These are phyloP conservation scores for Riparia riparia DNA, from an alignment of 2,113 vertebrate species.

Conservation along the genomic window DNA sequence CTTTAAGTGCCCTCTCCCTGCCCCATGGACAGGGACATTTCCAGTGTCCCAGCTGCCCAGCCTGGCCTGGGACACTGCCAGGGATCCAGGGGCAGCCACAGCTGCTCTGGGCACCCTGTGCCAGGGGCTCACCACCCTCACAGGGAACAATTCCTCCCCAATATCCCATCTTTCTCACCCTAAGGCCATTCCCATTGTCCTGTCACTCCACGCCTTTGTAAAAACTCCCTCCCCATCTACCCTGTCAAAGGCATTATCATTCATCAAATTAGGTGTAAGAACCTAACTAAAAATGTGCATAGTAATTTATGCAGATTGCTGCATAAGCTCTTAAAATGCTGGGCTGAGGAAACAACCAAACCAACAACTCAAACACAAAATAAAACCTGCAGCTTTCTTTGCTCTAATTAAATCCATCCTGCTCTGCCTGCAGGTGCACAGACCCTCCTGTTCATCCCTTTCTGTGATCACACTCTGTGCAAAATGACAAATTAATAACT, in stretches of 20 bases:
- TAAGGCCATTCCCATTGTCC: neutral
- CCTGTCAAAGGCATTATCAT: conserved; percentile 11
- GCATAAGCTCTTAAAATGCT: conserved; percentile 40
- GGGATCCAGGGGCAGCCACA: neutral
- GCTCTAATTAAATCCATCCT: conserved; percentile 56
- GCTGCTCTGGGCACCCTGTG: neutral
- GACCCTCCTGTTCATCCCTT: neutral
- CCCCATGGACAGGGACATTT: neutral
- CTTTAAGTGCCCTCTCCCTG: neutral
- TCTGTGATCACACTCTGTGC: neutral
- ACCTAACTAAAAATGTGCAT: neutral
- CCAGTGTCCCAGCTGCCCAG: accelerated
- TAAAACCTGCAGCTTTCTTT: conserved; percentile 14
- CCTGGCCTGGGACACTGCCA: neutral
- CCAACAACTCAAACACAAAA: neutral
- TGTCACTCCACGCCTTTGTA: neutral
- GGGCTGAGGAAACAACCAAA: neutral
- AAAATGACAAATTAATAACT: conserved; percentile 68
- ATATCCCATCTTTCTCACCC: neutral
- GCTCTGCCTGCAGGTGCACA: conserved; percentile 20
- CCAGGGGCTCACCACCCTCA: accelerated
- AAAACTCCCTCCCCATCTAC: neutral
- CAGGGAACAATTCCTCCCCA: neutral
- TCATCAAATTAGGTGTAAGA: conserved; percentile 42
- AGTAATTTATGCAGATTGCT: conserved; percentile 52